Percentiles rank a stretch among this genome's conserved stretches.
These are phyloP conservation scores for Thymallus thymallus DNA, from an alignment of 2,113 vertebrate genomes.

Conservation along the genomic window DNA sequence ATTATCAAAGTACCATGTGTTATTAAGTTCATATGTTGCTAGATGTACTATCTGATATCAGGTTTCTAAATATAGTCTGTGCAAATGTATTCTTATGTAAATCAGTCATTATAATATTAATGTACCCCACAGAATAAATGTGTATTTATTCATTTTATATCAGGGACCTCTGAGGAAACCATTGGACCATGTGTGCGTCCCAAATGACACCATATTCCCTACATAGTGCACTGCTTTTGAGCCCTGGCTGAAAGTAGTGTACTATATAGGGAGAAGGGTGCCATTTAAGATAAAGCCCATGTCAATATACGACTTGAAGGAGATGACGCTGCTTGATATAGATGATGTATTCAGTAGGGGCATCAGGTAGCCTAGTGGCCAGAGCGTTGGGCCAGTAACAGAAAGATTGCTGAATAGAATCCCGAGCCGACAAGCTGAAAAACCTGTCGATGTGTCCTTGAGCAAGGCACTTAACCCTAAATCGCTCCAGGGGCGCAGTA, in stretches of 20 bases:
- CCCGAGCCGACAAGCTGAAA: too few species aligned
- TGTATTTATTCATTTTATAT: neutral
- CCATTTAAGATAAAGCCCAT: too few species aligned
- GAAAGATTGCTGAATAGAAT: too few species aligned
- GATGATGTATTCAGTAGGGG: neutral
- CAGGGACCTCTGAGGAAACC: neutral
- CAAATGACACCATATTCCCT: too few species aligned
- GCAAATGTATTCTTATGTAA: conserved; percentile 41
- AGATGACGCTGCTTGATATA: neutral
- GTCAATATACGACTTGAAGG: neutral
- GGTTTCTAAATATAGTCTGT: conserved; percentile 49
- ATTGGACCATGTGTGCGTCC: neutral
- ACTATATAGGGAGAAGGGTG: too few species aligned
- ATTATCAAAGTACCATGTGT: conserved; percentile 45
- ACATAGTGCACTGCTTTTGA: too few species aligned
- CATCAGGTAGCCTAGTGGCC: too few species aligned
- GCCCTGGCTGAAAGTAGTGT: too few species aligned
- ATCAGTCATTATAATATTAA: conserved; percentile 6
- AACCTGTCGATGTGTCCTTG: too few species aligned
- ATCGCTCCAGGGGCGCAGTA: too few species aligned
- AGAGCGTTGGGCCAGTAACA: too few species aligned
- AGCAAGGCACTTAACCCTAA: too few species aligned
- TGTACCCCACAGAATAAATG: neutral
- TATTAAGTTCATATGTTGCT: conserved; percentile 22
- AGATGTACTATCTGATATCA: conserved; percentile 5